Base-by-base conservation (phyloP, 1,140 invertebrate genomes). In the Harlomillsia oculata region DNA sequence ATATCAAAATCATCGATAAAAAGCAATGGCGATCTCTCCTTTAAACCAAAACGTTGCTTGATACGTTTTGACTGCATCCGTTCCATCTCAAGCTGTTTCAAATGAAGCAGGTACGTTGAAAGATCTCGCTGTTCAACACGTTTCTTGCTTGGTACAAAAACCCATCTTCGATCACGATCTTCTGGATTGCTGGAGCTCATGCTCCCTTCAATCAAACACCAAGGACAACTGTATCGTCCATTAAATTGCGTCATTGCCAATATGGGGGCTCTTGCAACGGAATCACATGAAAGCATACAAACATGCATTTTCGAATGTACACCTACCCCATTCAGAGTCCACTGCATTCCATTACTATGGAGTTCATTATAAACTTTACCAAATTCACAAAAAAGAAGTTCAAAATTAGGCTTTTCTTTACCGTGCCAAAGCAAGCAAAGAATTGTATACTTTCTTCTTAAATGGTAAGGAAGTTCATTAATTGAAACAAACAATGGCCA, bases 401-500 rank as follows among this genome's bases (percentile, higher is more conserved):
- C 40, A 44, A 58, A 52, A 25, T 21, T 26, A 9, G 56, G 56
- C 29, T 58, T 58, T 8, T 32, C 18, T 2, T n/a, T 26, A 1
- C 56, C 56, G 25, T 52, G 46, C 56, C 56, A 58, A 6, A 66
- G 49, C 18, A 53, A 60, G 20, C 40, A 39, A 9, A 69, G 40
- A 23, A 70, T 36, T 9, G 63, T 65, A 43, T 53, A 43, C 30
- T 49, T 25, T 30, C 28, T 37, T 30, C 44, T 18, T 5, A 58
- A 4, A 9, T 9, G 2, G 25, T 64, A 68, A 5, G 63, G 53
- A 39, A 70, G 52, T 61, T 71, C 68, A 57, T 70, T 71, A 3
- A 71, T 61, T 34, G 61, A 48, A 11, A 66, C 49, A 45, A 67
- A 64, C 4, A 70, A 46, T 18, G 68, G 68, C 68, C 69, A 71